phyloP scores from a whole-genome alignment of 2,797 vertebrate genomes.

The Euphonia xanthogaster region DNA sequence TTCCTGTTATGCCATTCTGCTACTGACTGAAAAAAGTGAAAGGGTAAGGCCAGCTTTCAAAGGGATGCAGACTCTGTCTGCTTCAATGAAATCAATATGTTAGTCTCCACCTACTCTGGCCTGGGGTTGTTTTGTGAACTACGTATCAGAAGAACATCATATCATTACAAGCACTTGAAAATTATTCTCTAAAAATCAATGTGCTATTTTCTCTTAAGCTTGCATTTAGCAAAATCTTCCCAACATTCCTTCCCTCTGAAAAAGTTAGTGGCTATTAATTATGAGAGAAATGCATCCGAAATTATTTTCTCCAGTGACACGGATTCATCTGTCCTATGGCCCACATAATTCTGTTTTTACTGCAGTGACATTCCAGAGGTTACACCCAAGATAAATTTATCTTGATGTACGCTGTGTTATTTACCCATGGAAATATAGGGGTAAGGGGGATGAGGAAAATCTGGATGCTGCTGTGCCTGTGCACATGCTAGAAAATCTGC shows the following conservation, averaged over 20 bases:
- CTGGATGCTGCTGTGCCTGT: neutral
- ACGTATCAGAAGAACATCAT: neutral
- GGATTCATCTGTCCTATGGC: neutral
- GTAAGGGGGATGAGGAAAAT: neutral
- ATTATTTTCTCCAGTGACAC: neutral
- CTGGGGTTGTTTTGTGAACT: neutral
- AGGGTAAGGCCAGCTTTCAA: neutral
- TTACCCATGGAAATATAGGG: neutral
- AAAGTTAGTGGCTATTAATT: neutral
- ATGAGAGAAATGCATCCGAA: neutral
- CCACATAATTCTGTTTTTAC: neutral
- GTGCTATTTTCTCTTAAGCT: neutral
- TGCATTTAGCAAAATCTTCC: neutral
- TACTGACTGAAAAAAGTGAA: neutral
- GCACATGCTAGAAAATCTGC: conserved; percentile 41
- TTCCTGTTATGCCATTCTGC: neutral
- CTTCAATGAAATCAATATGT: conserved; percentile 27
- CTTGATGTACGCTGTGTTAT: neutral
- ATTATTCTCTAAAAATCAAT: neutral
- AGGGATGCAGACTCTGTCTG: neutral
- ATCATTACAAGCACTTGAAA: conserved; percentile 16
- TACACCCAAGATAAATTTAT: conserved; percentile 6
- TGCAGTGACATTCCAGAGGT: neutral
- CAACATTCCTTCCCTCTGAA: neutral
- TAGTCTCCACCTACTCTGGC: conserved; percentile 4